phyloP scores from a whole-genome alignment of 1,140 invertebrate genomes.

The Cephus cinctus region DNA sequence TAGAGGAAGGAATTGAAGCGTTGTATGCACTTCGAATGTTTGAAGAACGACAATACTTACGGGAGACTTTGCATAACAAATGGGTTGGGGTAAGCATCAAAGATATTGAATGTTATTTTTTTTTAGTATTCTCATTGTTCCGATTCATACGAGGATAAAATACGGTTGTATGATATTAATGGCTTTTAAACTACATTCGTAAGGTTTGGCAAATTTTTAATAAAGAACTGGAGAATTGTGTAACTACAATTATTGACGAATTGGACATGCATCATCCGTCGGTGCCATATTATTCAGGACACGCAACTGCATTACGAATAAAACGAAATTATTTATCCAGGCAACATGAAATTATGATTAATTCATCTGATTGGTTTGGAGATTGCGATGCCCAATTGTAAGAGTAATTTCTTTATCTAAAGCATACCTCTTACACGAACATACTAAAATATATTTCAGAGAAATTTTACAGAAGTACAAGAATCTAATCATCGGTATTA shows the following conservation, averaged over 20 bases:
- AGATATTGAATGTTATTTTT: too few relatives aligned
- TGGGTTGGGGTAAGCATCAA: slow-evolving; percentile 60
- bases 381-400: slow-evolving; percentile 28
- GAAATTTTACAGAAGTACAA: slow-evolving; percentile 27
- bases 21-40: slow-evolving; percentile 70
- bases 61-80: slow-evolving; percentile 63
- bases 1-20: slow-evolving; percentile 72
- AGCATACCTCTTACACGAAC: slow-evolving; percentile 1
- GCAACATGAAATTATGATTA: slow-evolving; percentile 33
- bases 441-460: slow-evolving; percentile 21
- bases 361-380: slow-evolving; percentile 42
- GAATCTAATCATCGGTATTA: slow-evolving; percentile 17
- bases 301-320: slow-evolving; percentile 61
- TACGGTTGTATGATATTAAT: too few relatives aligned
- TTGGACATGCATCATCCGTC: slow-evolving; percentile 60
- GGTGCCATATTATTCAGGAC: slow-evolving; percentile 67
- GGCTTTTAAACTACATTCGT: slow-evolving; percentile 37
- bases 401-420: slow-evolving; percentile 8
- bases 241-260: slow-evolving; percentile 57
- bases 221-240: slow-evolving; percentile 60
- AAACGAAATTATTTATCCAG: slow-evolving; percentile 64
- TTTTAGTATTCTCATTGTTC: too few relatives aligned
- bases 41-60: slow-evolving; percentile 63
- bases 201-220: slow-evolving; percentile 75
- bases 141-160: too few relatives aligned